Base-by-base conservation (phyloP, 1,140 invertebrate species). In the Heliconius himera region DNA sequence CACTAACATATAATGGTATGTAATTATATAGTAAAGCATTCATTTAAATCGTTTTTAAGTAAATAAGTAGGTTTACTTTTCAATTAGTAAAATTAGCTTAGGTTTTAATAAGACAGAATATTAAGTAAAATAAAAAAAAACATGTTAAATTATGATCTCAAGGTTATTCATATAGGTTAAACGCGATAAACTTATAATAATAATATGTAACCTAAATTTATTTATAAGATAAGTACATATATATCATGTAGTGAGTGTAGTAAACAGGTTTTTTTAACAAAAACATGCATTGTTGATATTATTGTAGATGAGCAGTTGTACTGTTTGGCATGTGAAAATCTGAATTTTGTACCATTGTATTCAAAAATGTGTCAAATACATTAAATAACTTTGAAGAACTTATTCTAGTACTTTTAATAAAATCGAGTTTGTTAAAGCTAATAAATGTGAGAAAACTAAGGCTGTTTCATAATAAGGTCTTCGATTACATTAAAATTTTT, bases 141-240 rank as follows among this genome's bases (percentile, higher is more conserved):
- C n/a, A 60, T 66, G 60, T 66, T 66, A 29, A 66, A 26, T 66
- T 66, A 18, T 66, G 60, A 66, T 66, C 60, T 66, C 60, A 66
- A 66, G 26, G 60, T n/a, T 66, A 60, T 66, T 66, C 3, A 2
- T 29, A 66, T 66, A 29, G 8, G 49, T 66, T 66, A 22, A 29
- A 66, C 4, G 54, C 51, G 20, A 22, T 60, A 60, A 60, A n/a
- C n/a, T 66, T 29, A 66, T 66, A 66, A 29, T 66, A 29, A 18
- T 51, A 20, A 51, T 51, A 20, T 51, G 49, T 51, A 20, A 51
- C 18, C 49, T 51, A 51, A 18, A 51, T 51, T 51, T 51, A 8
- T 51, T 20, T 51, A 20, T 20, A 51, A 51, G 18, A 20, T 51
- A 49, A 49, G 46, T 49, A 9, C 13, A 46, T 46, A 49, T 16